Evolutionary conservation across 2,113 vertebrate species (phyloP).

Genomic region (Zosterops borbonicus): DNA sequence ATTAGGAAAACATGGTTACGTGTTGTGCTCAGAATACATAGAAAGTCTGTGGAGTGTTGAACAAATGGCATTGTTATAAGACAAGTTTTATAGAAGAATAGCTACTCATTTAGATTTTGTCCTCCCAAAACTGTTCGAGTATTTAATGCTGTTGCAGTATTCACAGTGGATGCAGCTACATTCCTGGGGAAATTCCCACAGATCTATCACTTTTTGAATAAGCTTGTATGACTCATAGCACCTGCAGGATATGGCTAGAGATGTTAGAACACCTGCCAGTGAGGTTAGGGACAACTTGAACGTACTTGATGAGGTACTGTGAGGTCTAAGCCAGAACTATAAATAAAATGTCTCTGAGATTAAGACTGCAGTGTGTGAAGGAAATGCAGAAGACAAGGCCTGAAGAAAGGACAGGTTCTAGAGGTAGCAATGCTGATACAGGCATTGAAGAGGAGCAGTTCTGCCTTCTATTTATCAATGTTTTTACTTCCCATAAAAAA

Average conservation of each 20-base stretch:
- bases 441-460: background rate
- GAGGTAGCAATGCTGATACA: background rate
- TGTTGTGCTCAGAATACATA: fast-evolving
- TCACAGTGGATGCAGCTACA: background rate
- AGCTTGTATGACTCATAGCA: background rate
- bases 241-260: background rate
- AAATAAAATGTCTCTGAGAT: background rate
- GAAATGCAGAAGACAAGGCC: background rate
- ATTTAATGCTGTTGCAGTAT: background rate
- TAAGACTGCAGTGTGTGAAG: background rate
- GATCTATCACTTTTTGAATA: background rate
- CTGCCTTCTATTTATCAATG: background rate
- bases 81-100: background rate
- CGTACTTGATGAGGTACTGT: background rate
- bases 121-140: background rate
- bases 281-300: background rate
- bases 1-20: background rate
- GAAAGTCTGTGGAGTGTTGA: background rate
- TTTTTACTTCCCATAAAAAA: background rate
- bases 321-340: background rate
- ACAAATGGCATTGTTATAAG: background rate
- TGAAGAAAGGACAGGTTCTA: background rate
- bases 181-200: background rate
- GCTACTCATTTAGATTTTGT: background rate
- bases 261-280: background rate